Conservation (phyloP, 1,140 invertebrate species). For the Orius insidiosus region DNA sequence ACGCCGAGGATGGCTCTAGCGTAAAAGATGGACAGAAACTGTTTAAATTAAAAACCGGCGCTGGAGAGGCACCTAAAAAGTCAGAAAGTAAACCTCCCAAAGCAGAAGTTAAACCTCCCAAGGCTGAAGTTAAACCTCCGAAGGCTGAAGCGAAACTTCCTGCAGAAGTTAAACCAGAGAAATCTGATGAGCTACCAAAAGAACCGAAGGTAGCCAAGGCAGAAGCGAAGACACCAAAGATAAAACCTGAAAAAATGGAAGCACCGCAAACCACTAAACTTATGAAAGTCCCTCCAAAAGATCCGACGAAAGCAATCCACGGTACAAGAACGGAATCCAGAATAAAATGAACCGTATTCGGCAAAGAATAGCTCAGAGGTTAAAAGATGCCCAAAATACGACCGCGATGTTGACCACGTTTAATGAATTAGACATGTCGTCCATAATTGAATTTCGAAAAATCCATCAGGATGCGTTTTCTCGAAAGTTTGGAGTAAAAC, state of each 20-base stretch:
- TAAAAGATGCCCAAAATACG: constrained; percentile 97
- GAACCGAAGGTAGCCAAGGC: constrained; percentile 36
- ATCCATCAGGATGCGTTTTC: constrained; percentile 68
- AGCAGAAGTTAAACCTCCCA: constrained; percentile 29
- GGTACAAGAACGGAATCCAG: constrained; percentile 81
- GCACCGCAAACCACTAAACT: constrained; percentile 50
- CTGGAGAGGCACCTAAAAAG: too few relatives aligned
- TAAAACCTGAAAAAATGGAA: background rate
- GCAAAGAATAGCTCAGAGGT: constrained; percentile 76
- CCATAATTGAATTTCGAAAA: constrained; percentile 87
- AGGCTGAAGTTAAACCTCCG: constrained; percentile 25
- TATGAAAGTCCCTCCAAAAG: constrained; percentile 56
- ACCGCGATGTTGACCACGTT: constrained; percentile 99
- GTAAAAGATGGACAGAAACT: constrained; percentile 72
- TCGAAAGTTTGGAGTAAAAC: constrained; percentile 88
- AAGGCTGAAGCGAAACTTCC: constrained; percentile 25
- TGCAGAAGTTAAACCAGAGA: constrained; percentile 27
- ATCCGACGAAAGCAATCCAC: constrained; percentile 71
- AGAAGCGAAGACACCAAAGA: background rate
- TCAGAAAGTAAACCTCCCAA: constrained; percentile 28
- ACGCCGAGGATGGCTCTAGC: constrained; percentile 66
- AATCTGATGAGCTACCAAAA: constrained; percentile 37
- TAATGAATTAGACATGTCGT: constrained; percentile 48
- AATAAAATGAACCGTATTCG: constrained; percentile 99
- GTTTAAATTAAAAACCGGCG: constrained; percentile 51